A percentile compares a stretch with the other conserved stretches of the same genome.
phyloP scores from a whole-genome alignment of 2,113 vertebrate genomes.

The Oryzias javanicus region DNA sequence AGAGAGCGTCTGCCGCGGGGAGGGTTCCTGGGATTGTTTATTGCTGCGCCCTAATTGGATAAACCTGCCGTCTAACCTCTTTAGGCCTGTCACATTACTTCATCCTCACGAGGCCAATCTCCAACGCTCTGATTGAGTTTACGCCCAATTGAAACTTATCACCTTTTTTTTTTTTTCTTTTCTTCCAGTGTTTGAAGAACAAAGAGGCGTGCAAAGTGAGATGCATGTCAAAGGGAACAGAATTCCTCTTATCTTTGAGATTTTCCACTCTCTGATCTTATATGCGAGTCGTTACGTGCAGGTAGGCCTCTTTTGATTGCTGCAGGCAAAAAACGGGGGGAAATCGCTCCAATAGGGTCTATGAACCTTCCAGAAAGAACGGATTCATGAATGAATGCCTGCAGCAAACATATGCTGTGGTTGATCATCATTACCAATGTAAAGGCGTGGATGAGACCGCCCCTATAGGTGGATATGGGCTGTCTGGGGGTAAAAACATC shows the following conservation, averaged over 20 bases:
- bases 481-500: too few relatives aligned
- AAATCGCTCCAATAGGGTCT: conserved; percentile 25
- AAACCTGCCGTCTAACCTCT: conserved; percentile 68
- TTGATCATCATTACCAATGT: too few relatives aligned
- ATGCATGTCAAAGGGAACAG: conserved; percentile 1
- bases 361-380: conserved; percentile 20
- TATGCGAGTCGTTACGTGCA: not conserved
- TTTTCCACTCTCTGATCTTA: not conserved
- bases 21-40: conserved; percentile 67
- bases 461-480: too few relatives aligned
- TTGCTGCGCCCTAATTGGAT: conserved; percentile 73
- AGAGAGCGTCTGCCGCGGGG: conserved; percentile 36
- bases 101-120: conserved; percentile 66
- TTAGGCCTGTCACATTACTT: conserved; percentile 74
- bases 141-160: conserved; percentile 66
- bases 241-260: not conserved
- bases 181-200: conserved; percentile 34
- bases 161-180: conserved; percentile 11
- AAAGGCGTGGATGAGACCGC: too few relatives aligned
- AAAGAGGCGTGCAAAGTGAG: conserved; percentile 16
- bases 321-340: conserved; percentile 17
- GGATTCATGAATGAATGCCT: conserved; percentile 18
- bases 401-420: conserved; percentile 41
- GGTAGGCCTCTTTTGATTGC: conserved; percentile 2
- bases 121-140: conserved; percentile 66